These are phyloP conservation scores for Monochamus saltuarius DNA, from an alignment of 1,140 invertebrate species.

Conservation along the genomic window DNA sequence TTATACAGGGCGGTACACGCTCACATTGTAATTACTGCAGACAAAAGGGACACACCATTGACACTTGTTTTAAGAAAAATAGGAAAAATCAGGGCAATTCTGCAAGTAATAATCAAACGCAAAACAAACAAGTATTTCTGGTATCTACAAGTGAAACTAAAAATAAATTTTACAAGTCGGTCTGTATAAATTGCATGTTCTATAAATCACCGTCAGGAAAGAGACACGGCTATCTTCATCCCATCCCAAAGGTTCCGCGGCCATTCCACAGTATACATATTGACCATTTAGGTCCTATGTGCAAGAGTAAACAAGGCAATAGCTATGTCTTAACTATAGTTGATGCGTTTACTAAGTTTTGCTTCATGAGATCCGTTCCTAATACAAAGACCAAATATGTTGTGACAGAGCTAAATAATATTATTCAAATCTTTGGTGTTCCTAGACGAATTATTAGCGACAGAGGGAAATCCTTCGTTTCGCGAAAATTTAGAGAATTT, in stretches of 20 bases:
- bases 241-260: neutral
- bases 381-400: slow-evolving; percentile 32
- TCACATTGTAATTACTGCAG: no score
- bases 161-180: no score
- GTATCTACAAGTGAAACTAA: no score
- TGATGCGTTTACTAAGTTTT: slow-evolving; percentile 40
- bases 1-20: no score
- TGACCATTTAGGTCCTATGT: slow-evolving; percentile 36
- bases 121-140: no score
- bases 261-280: slow-evolving; percentile 13
- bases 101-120: no score
- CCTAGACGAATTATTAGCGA: slow-evolving; percentile 38
- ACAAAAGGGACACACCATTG: no score
- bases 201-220: no score
- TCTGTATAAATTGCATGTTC: no score
- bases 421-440: slow-evolving; percentile 29
- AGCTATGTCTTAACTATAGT: slow-evolving; percentile 40
- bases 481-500: slow-evolving; percentile 32
- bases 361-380: slow-evolving; percentile 29
- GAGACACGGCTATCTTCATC: no score
- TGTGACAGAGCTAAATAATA: slow-evolving; percentile 16
- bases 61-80: no score
- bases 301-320: slow-evolving; percentile 33
- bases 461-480: slow-evolving; percentile 38
- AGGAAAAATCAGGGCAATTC: no score